These are phyloP conservation scores for Zygothrica quintamaculata DNA, from an alignment of 2,888 invertebrate genomes.

Conservation along the genomic window DNA sequence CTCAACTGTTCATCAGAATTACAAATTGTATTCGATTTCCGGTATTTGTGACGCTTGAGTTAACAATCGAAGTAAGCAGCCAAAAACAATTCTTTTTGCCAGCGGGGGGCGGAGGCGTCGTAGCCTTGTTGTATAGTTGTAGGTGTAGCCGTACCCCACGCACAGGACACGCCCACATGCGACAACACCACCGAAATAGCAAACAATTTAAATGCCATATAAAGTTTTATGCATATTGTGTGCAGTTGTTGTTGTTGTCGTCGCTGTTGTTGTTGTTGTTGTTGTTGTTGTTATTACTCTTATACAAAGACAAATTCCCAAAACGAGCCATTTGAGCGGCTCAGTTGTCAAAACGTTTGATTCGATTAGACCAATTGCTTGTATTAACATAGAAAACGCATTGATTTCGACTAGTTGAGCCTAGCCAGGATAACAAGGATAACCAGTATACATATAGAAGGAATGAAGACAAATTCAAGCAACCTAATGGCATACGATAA, in stretches of 20 bases:
- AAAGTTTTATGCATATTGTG: conserved; percentile 74
- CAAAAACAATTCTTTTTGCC: conserved; percentile 32
- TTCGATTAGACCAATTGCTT: conserved; percentile 79
- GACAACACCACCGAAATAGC: conserved; percentile 10
- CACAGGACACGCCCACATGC: conserved; percentile 35
- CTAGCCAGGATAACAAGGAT: neutral
- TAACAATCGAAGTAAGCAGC: conserved; percentile 77
- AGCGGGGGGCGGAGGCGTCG: neutral
- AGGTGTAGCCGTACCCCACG: conserved; percentile 4
- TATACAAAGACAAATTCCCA: conserved; percentile 23
- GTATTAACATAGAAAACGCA: conserved; percentile 72
- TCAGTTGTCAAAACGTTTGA: conserved; percentile 74
- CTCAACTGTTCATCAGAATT: conserved; percentile 81
- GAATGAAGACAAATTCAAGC: too few relatives aligned
- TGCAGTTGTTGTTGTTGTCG: conserved; percentile 59
- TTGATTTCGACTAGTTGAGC: conserved; percentile 68
- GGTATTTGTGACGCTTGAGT: conserved; percentile 82
- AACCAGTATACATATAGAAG: neutral
- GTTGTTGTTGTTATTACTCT: conserved; percentile 51
- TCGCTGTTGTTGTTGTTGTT: conserved; percentile 16
- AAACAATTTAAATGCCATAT: conserved; percentile 75
- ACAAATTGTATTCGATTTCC: conserved; percentile 83
- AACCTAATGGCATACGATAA: too few relatives aligned
- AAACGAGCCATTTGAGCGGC: conserved; percentile 60
- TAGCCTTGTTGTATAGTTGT: neutral